These are phyloP conservation scores for Physocephala rufipes DNA, from an alignment of 2,888 invertebrate species.

Conservation along the genomic window DNA sequence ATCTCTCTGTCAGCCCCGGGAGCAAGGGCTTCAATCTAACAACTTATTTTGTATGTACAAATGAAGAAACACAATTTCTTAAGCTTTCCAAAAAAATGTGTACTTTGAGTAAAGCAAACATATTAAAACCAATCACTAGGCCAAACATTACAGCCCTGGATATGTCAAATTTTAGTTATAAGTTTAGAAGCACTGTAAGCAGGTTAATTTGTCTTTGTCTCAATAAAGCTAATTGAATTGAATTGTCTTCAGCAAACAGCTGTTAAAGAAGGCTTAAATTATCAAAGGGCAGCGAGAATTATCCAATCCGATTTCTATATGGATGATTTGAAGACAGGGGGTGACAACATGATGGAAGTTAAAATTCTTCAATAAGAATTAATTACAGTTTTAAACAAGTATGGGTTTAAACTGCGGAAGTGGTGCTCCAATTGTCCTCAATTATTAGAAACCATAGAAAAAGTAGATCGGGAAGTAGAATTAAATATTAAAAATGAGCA, in stretches of 20 bases:
- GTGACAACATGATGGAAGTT: not conserved
- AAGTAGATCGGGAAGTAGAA: not conserved
- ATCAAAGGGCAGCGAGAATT: conserved; percentile 38
- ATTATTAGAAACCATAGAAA: not conserved
- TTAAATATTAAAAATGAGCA: not conserved
- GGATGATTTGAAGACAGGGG: conserved; percentile 37
- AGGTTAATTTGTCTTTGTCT: not conserved
- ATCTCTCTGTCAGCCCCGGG: no score
- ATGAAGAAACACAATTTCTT: no score
- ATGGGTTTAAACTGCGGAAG: conserved; percentile 9
- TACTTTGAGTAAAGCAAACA: no score
- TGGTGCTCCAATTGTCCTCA: conserved; percentile 6
- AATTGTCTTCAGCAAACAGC: conserved; percentile 43
- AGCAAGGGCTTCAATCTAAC: no score
- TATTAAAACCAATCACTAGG: no score
- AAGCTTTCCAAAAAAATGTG: no score
- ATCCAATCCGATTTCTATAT: conserved; percentile 42
- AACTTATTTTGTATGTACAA: no score
- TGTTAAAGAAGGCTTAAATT: conserved; percentile 42
- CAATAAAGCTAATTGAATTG: no score
- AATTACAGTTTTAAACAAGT: not conserved
- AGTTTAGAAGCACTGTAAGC: not conserved
- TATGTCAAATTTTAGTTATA: conserved; percentile 3
- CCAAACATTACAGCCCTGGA: conserved; percentile 3
- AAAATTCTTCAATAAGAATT: not conserved